phyloP scores from a whole-genome alignment of 2,888 invertebrate genomes.

The Agrenia bidenticulata region DNA sequence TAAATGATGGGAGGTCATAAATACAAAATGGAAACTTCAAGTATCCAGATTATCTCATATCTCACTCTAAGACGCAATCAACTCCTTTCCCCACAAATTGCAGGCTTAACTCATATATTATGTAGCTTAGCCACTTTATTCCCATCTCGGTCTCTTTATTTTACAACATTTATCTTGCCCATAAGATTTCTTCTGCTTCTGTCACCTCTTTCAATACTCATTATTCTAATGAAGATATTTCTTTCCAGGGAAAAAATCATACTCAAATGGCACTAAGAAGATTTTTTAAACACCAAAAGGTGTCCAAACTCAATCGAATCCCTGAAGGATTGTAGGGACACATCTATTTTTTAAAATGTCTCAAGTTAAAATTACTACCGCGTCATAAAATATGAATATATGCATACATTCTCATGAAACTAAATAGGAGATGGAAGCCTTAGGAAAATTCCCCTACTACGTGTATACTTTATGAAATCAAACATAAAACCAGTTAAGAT shows the following conservation, averaged over 20 bases:
- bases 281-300: too few relatives aligned
- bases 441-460: too few relatives aligned
- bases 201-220: slow-evolving; percentile 2
- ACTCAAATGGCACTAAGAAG: too few relatives aligned
- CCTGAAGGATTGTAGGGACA: too few relatives aligned
- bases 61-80: slow-evolving; percentile 45
- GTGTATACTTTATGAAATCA: too few relatives aligned
- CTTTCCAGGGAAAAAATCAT: neutral
- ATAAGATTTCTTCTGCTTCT: slow-evolving; percentile 19
- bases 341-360: too few relatives aligned
- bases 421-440: too few relatives aligned
- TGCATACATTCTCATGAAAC: neutral
- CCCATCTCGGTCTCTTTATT: neutral
- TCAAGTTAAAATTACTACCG: too few relatives aligned
- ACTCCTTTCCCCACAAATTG: slow-evolving; percentile 46
- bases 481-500: neutral
- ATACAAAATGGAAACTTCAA: slow-evolving; percentile 48
- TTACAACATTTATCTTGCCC: slow-evolving; percentile 5
- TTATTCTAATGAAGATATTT: neutral
- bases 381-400: neutral
- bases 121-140: slow-evolving; percentile 23
- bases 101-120: slow-evolving; percentile 42
- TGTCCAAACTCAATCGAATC: too few relatives aligned
- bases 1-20: slow-evolving; percentile 45
- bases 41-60: slow-evolving; percentile 44